phyloP scores from a whole-genome alignment of 2,113 vertebrate species.

The Cynoglossus semilaevis region DNA sequence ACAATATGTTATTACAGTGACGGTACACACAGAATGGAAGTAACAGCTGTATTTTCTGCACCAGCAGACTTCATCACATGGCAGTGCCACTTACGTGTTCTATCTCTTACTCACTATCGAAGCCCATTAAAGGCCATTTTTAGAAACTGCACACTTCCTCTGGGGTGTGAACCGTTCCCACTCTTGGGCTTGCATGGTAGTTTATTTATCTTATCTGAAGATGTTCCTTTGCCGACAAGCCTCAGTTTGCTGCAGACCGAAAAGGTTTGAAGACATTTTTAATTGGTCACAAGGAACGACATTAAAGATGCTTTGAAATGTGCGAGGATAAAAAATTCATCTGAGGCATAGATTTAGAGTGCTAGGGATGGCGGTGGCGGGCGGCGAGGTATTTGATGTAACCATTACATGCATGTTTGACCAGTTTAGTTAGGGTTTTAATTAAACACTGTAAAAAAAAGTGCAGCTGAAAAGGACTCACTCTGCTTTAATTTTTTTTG shows the following conservation, averaged over 20 bases:
- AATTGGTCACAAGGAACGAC: conserved; percentile 66
- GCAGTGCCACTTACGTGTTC: conserved; percentile 31
- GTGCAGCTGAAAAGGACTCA: no score
- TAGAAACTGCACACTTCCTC: conserved; percentile 39
- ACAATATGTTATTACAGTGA: conserved; percentile 24
- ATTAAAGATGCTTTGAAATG: conserved; percentile 68
- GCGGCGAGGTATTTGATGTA: conserved; percentile 9
- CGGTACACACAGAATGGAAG: conserved; percentile 37
- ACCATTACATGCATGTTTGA: no score
- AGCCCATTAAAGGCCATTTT: conserved; percentile 41
- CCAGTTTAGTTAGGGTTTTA: no score
- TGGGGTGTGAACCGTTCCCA: conserved; percentile 38
- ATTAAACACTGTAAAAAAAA: no score
- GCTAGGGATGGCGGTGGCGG: not conserved
- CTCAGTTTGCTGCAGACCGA: conserved; percentile 12
- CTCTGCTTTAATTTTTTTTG: no score
- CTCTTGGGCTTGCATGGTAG: conserved; percentile 10
- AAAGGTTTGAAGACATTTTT: conserved; percentile 51
- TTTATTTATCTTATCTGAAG: conserved; percentile 62
- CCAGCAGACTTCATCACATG: conserved; percentile 50
- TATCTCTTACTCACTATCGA: conserved; percentile 19
- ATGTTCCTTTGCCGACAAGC: conserved; percentile 36
- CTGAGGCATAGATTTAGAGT: conserved; percentile 36
- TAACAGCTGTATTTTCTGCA: conserved; percentile 60
- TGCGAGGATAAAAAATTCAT: conserved; percentile 55